Conservation (phyloP, 1,140 invertebrate species). For the Camponotus vicinus region DNA sequence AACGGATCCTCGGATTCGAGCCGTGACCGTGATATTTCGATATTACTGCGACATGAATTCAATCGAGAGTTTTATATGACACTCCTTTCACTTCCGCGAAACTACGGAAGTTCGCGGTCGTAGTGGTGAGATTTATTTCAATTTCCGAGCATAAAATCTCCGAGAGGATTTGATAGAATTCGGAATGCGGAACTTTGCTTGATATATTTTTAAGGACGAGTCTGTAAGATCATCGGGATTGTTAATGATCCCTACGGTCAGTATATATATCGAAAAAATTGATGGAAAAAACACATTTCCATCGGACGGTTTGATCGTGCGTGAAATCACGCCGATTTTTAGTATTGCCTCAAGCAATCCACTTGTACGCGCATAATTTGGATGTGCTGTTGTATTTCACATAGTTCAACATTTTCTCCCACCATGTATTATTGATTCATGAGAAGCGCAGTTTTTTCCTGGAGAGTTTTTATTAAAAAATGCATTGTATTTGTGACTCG, state of each 20-base stretch:
- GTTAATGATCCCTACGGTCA: conserved; percentile 5
- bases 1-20: background rate
- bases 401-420: conserved; percentile 47
- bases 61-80: background rate
- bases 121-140: background rate
- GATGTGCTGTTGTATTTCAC: conserved; percentile 39
- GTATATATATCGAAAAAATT: conserved; percentile 17
- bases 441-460: too few species aligned
- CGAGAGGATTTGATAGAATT: background rate
- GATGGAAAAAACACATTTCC: conserved; percentile 30
- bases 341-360: conserved; percentile 28
- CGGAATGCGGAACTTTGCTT: background rate
- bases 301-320: conserved; percentile 35
- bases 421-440: conserved; percentile 26
- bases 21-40: background rate
- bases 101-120: background rate
- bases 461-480: conserved; percentile 22
- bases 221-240: background rate
- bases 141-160: background rate
- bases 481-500: background rate
- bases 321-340: conserved; percentile 53
- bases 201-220: background rate
- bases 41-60: background rate
- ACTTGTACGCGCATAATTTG: conserved; percentile 10
- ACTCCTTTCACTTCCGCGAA: background rate